These are phyloP conservation scores for Mionectes macconnelli DNA, from an alignment of 2,113 vertebrate genomes.

Conservation along the genomic window DNA sequence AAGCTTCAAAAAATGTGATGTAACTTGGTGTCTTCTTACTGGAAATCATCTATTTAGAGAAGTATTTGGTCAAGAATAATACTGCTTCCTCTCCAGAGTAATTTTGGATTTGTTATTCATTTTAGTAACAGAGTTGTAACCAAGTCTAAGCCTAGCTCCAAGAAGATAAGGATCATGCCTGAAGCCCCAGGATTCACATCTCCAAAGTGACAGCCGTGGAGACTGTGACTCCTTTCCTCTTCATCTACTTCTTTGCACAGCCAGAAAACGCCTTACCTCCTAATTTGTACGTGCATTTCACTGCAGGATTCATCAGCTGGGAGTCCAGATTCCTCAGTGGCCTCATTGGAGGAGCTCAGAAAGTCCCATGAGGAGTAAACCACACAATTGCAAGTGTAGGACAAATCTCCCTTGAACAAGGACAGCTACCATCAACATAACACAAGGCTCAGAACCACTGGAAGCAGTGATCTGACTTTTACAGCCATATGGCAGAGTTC, in stretches of 20 bases:
- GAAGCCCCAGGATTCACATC: background rate
- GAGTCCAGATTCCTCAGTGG: background rate
- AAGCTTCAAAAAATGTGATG: background rate
- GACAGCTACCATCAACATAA: background rate
- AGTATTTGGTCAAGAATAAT: background rate
- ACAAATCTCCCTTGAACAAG: background rate
- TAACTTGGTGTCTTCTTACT: background rate
- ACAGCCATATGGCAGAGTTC: background rate
- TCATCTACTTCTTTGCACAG: accelerated
- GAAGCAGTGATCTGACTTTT: background rate
- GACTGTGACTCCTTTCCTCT: too few species aligned
- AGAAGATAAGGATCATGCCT: background rate
- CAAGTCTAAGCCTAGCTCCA: background rate
- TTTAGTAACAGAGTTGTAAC: background rate
- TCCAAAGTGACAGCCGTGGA: background rate
- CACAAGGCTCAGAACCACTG: background rate
- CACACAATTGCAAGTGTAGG: background rate
- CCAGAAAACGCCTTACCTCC: too few species aligned
- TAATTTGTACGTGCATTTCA: accelerated
- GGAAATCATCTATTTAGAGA: background rate
- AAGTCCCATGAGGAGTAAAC: background rate
- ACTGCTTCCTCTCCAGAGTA: background rate
- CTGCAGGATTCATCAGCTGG: background rate
- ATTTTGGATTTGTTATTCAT: background rate
- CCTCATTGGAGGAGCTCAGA: background rate